Conservation (phyloP, 2,113 vertebrate species). For the Cricetomys ansorgei region DNA sequence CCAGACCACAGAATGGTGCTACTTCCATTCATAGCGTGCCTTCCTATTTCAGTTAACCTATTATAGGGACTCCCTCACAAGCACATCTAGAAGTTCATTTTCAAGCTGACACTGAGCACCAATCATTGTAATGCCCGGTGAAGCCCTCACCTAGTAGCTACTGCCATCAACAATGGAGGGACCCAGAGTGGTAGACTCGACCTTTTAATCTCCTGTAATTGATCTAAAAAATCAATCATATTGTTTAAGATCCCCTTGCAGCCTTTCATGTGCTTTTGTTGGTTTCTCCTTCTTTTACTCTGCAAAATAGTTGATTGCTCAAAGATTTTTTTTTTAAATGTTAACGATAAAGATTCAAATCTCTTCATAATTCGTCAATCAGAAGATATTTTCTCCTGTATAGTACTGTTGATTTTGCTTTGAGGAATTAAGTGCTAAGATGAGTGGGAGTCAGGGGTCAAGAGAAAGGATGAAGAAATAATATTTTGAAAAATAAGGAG, state of each 20-base stretch:
- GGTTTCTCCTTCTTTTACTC: background rate
- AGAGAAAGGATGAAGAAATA: background rate
- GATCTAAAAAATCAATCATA: background rate
- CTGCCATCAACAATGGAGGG: accelerated
- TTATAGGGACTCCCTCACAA: background rate
- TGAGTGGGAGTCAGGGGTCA: background rate
- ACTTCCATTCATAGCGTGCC: background rate
- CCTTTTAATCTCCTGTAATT: background rate
- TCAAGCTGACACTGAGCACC: background rate
- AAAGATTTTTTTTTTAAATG: background rate
- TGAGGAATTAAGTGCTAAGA: background rate
- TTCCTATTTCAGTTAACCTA: background rate
- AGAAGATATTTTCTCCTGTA: constrained; percentile 1
- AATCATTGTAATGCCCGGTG: background rate
- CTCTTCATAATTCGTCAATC: background rate
- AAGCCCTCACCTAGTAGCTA: background rate
- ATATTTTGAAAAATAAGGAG: background rate
- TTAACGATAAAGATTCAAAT: background rate
- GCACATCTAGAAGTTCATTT: background rate
- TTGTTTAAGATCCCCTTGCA: too few relatives aligned
- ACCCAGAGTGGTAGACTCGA: background rate
- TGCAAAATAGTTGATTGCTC: background rate
- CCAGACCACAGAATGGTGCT: background rate
- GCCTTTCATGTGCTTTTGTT: background rate
- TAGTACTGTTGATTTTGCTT: background rate